These are phyloP conservation scores for Drosophila anceps DNA, from an alignment of 2,888 invertebrate species.

Conservation along the genomic window DNA sequence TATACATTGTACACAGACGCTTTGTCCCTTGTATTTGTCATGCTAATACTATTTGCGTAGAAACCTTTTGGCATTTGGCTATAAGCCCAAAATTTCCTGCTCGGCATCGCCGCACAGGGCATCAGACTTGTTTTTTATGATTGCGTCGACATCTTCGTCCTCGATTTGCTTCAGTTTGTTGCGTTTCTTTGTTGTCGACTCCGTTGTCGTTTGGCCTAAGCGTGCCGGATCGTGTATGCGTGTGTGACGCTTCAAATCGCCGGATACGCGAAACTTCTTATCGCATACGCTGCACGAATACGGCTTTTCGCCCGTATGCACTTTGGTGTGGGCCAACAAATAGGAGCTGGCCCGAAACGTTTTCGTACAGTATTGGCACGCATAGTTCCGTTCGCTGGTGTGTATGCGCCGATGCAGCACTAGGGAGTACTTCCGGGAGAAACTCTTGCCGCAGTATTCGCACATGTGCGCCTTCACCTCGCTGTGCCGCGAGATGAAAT, in stretches of 20 bases:
- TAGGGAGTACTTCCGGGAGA: conserved; percentile 93
- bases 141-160: conserved; percentile 47
- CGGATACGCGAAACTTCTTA: conserved; percentile 93
- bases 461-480: conserved; percentile 93
- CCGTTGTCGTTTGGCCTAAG: conserved; percentile 71
- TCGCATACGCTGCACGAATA: conserved; percentile 91
- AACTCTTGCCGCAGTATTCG: conserved; percentile 95
- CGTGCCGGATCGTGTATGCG: conserved; percentile 88
- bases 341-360: conserved; percentile 94
- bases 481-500: conserved; percentile 93
- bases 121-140: conserved; percentile 65
- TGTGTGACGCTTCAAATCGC: conserved; percentile 93
- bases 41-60: conserved; percentile 47
- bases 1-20: conserved; percentile 22
- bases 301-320: conserved; percentile 94
- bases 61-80: conserved; percentile 73
- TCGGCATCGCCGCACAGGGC: conserved; percentile 59
- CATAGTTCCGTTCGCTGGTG: conserved; percentile 94
- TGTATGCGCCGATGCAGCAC: conserved; percentile 94
- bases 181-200: conserved; percentile 21
- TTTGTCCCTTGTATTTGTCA: neutral
- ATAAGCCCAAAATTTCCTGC: conserved; percentile 73
- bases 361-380: conserved; percentile 93
- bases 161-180: conserved; percentile 46
- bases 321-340: conserved; percentile 92